Conservation (phyloP, 2,113 vertebrate species). For the Salvator merianae region DNA sequence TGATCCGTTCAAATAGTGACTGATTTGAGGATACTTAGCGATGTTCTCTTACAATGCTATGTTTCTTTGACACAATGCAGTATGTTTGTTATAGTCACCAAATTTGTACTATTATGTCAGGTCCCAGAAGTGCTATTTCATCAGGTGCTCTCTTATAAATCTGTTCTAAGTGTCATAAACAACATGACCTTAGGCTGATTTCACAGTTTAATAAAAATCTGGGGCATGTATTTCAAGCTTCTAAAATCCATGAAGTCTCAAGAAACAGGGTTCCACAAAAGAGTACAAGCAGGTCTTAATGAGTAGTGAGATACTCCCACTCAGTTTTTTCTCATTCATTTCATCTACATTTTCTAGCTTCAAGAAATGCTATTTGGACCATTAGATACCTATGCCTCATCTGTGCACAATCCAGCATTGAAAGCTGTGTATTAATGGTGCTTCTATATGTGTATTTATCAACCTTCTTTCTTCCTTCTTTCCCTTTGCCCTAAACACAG, state of each 20-base stretch:
- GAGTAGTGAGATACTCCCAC: neutral
- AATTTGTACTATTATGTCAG: too few species aligned
- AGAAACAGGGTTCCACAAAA: neutral
- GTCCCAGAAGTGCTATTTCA: too few species aligned
- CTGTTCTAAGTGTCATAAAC: too few species aligned
- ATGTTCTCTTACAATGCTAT: too few species aligned
- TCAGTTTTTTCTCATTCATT: neutral
- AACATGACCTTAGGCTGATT: too few species aligned
- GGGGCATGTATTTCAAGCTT: neutral
- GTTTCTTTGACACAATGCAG: too few species aligned
- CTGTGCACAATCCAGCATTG: neutral
- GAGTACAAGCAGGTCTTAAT: neutral
- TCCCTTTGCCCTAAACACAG: neutral
- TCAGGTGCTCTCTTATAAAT: too few species aligned
- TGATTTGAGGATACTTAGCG: too few species aligned
- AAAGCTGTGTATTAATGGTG: neutral
- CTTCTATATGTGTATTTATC: neutral
- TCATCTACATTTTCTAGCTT: neutral
- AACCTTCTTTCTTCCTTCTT: neutral
- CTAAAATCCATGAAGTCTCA: neutral
- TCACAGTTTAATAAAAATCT: neutral
- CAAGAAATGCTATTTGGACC: neutral
- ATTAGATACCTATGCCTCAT: neutral
- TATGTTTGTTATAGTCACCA: too few species aligned
- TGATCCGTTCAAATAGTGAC: too few species aligned